Evolutionary conservation across 2,888 invertebrate species (phyloP).

Genomic region (Ctena decussata): DNA sequence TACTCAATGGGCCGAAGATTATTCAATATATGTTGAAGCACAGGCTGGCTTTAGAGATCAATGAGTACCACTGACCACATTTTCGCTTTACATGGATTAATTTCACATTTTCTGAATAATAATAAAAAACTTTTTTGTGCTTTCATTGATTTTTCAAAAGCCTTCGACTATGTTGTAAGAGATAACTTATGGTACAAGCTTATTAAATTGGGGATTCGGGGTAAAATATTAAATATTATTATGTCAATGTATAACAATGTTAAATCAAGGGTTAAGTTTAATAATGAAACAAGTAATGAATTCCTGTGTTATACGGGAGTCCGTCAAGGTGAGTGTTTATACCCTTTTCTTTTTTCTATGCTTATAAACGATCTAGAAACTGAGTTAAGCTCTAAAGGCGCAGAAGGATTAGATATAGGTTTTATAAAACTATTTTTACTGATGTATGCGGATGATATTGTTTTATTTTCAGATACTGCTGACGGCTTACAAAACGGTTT

Average conservation of each 20-base stretch:
- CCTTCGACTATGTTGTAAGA: background rate
- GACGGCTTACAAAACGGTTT: background rate
- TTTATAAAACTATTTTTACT: background rate
- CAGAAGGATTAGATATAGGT: background rate
- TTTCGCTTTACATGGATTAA: conserved; percentile 23
- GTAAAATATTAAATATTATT: background rate
- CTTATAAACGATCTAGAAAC: background rate
- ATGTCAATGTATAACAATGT: background rate
- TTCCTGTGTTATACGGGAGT: background rate
- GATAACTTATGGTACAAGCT: background rate
- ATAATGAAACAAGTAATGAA: background rate
- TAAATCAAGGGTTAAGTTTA: background rate
- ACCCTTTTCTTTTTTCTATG: background rate
- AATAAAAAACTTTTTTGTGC: conserved; percentile 21
- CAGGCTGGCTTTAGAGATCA: conserved; percentile 31
- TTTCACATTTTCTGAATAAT: background rate
- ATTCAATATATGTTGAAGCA: background rate
- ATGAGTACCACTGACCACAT: conserved; percentile 25
- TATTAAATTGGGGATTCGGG: background rate
- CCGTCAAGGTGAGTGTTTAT: background rate
- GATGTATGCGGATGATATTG: background rate
- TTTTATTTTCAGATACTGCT: background rate
- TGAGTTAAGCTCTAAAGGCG: background rate
- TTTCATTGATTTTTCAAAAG: background rate
- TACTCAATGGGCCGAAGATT: background rate